Conservation (phyloP, 2,888 invertebrate genomes). For the Baronia brevicornis region DNA sequence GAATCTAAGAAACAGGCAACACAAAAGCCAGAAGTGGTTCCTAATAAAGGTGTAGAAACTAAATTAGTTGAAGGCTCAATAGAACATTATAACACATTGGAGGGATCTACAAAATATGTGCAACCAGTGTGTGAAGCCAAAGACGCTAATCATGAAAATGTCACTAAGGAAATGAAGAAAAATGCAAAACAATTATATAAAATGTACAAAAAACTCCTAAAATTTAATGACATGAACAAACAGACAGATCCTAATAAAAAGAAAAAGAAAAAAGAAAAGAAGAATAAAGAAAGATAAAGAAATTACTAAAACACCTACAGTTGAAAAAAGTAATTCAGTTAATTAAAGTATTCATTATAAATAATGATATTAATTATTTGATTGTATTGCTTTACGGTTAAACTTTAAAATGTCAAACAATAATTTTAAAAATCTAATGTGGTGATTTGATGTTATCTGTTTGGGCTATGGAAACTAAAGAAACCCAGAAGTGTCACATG, state of each 20-base stretch:
- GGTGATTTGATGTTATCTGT: too few species aligned
- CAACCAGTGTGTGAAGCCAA: constrained; percentile 36
- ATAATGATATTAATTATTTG: constrained; percentile 2
- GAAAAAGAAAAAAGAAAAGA: constrained; percentile 48
- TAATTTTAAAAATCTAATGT: too few species aligned
- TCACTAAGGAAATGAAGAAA: constrained; percentile 45
- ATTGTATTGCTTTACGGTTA: too few species aligned
- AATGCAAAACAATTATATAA: constrained; percentile 62
- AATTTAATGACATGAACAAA: constrained; percentile 51
- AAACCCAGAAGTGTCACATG: too few species aligned
- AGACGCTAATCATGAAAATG: constrained; percentile 18
- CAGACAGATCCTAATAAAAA: constrained; percentile 42
- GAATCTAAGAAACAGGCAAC: constrained; percentile 30
- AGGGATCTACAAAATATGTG: constrained; percentile 52
- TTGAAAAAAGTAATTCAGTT: not conserved
- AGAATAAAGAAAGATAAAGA: constrained; percentile 27
- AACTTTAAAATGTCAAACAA: too few species aligned
- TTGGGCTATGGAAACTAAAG: too few species aligned
- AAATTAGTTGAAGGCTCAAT: constrained; percentile 64
- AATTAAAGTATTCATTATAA: not conserved
- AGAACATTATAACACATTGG: constrained; percentile 70
- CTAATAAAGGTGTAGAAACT: constrained; percentile 16
- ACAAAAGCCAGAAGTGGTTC: constrained; percentile 25
- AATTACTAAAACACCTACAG: constrained; percentile 8
- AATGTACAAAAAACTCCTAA: constrained; percentile 64